Conservation (phyloP, 2,888 invertebrate genomes). For the Aleiodes leptofemur region DNA sequence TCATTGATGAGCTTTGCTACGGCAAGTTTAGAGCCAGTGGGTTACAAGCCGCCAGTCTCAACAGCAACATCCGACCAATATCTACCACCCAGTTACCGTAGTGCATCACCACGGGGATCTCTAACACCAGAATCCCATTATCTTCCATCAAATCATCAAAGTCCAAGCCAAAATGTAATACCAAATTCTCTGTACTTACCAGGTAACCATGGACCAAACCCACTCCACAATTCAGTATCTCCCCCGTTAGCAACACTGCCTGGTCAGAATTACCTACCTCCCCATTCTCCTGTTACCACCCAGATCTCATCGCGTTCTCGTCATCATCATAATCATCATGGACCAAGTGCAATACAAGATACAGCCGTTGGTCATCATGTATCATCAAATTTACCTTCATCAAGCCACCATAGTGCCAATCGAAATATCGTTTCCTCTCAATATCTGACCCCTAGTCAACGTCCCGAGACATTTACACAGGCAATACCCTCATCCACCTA, state of each 20-base stretch:
- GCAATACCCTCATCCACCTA: slow-evolving; percentile 72
- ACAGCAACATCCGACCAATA: slow-evolving; percentile 46
- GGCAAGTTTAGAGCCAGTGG: slow-evolving; percentile 65
- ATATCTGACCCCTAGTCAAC: slow-evolving; percentile 53
- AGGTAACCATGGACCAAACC: slow-evolving; percentile 21
- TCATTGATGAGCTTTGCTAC: slow-evolving; percentile 55
- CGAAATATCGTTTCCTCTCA: slow-evolving; percentile 42
- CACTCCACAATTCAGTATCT: slow-evolving; percentile 29
- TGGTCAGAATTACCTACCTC: slow-evolving; percentile 54
- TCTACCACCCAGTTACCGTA: slow-evolving; percentile 48
- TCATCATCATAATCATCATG: slow-evolving; percentile 41
- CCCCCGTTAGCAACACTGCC: slow-evolving; percentile 39
- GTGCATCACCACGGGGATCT: slow-evolving; percentile 18
- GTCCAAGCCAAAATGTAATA: slow-evolving; percentile 44
- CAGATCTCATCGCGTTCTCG: background rate
- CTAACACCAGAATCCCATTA: slow-evolving; percentile 49
- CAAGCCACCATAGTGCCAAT: slow-evolving; percentile 16
- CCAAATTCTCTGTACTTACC: slow-evolving; percentile 47
- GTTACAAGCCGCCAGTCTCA: slow-evolving; percentile 62
- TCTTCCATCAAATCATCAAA: slow-evolving; percentile 50
- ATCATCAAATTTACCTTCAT: slow-evolving; percentile 35
- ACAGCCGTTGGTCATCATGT: slow-evolving; percentile 23
- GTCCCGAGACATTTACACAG: slow-evolving; percentile 50
- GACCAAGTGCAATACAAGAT: slow-evolving; percentile 30
- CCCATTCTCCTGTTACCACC: slow-evolving; percentile 19